Evolutionary conservation across 2,888 invertebrate genomes (phyloP).

Genomic region (Aethes cnicana): DNA sequence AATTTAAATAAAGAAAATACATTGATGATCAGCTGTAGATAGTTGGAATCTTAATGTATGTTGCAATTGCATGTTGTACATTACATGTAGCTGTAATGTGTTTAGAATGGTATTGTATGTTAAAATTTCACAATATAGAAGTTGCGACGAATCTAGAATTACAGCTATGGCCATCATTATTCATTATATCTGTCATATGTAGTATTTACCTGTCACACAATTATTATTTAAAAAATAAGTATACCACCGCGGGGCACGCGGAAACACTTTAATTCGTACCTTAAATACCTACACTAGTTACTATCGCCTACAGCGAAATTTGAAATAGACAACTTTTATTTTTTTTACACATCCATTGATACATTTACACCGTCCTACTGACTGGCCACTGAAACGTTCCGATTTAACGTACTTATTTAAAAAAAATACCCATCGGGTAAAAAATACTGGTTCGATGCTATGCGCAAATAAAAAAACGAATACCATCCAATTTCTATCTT

Average conservation of each 20-base stretch:
- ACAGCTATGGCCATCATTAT: too few species aligned
- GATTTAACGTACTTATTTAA: slow-evolving; percentile 21
- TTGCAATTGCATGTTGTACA: too few species aligned
- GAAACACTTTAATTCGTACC: slow-evolving; percentile 41
- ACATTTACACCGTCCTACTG: slow-evolving; percentile 57
- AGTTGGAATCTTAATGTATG: too few species aligned
- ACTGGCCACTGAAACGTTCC: slow-evolving; percentile 60
- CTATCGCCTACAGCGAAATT: slow-evolving; percentile 54
- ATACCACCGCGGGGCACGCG: slow-evolving; percentile 1
- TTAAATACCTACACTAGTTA: slow-evolving; percentile 46
- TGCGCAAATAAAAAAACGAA: slow-evolving; percentile 68
- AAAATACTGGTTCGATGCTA: slow-evolving; percentile 78
- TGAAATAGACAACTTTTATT: slow-evolving; percentile 50
- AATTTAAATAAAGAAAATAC: too few species aligned
- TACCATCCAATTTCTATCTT: slow-evolving; percentile 52
- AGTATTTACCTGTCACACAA: not conserved
- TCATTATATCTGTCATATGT: too few species aligned
- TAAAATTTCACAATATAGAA: too few species aligned
- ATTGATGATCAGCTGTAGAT: too few species aligned
- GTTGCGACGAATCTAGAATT: too few species aligned
- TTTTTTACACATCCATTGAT: slow-evolving; percentile 56
- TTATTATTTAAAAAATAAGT: not conserved
- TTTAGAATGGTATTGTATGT: too few species aligned
- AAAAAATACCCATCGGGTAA: slow-evolving; percentile 38
- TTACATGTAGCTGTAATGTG: too few species aligned